phyloP scores from a whole-genome alignment of 2,888 invertebrate genomes.

The Drosophila histrio region DNA sequence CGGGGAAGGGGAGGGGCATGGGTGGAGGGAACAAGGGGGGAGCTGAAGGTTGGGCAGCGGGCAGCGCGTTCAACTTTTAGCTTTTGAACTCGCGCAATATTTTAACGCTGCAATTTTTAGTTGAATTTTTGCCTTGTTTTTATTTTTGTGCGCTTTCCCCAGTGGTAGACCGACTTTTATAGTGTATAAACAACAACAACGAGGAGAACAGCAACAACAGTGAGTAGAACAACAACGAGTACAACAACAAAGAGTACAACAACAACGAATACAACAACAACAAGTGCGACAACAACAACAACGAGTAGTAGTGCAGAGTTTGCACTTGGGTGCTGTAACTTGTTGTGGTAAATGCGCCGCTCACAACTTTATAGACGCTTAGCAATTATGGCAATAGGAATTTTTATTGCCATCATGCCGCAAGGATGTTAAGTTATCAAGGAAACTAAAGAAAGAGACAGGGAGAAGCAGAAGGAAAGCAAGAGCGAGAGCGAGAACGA shows the following conservation, averaged over 20 bases:
- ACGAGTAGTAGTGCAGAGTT: conserved; percentile 4
- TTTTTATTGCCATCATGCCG: conserved; percentile 40
- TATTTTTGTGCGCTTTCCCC: conserved; percentile 19
- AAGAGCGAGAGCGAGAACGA: neutral
- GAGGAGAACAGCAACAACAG: neutral
- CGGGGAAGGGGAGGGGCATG: neutral
- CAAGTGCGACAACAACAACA: neutral
- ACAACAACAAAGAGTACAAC: neutral
- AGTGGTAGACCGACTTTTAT: conserved; percentile 55
- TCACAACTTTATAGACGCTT: conserved; percentile 67
- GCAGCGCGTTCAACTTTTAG: conserved; percentile 50
- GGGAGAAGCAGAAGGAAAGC: neutral
- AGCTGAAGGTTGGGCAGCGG: neutral
- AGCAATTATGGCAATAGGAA: conserved; percentile 70
- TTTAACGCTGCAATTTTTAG: conserved; percentile 70
- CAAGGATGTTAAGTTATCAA: conserved; percentile 6
- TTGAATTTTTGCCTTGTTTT: conserved; percentile 54
- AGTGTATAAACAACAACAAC: conserved; percentile 19
- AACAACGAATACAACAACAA: conserved; percentile 2
- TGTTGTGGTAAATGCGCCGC: conserved; percentile 51
- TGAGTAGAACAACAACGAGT: neutral
- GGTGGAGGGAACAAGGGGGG: neutral
- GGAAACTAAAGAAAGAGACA: neutral
- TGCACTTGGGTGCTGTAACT: conserved; percentile 55
- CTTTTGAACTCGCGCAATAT: conserved; percentile 62